phyloP scores from a whole-genome alignment of 2,888 invertebrate species.

The Mechanitis messenoides region DNA sequence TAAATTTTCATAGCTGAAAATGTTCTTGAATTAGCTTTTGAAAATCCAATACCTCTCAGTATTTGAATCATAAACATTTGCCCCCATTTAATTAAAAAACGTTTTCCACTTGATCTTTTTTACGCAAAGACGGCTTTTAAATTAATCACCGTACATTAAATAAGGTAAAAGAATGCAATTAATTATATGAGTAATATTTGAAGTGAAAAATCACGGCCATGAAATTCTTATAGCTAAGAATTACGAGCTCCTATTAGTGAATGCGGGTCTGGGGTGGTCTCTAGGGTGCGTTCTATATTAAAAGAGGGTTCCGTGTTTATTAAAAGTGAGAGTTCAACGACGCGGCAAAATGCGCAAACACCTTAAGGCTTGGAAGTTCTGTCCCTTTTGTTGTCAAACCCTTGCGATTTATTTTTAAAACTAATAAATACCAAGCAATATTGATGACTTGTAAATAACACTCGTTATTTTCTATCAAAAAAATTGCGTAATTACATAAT shows the following conservation, averaged over 20 bases:
- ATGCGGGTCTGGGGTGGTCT: slow-evolving; percentile 44
- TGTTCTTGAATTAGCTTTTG: neutral
- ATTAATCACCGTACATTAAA: slow-evolving; percentile 10
- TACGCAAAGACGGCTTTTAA: slow-evolving; percentile 1
- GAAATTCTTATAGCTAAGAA: slow-evolving; percentile 45
- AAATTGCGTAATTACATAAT: no score
- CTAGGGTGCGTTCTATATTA: slow-evolving; percentile 61
- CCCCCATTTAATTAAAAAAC: neutral
- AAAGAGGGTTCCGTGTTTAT: slow-evolving; percentile 43
- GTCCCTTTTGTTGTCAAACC: slow-evolving; percentile 11
- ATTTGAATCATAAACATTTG: neutral
- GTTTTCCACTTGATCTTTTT: neutral
- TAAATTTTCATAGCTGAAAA: no score
- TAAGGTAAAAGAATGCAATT: slow-evolving; percentile 48
- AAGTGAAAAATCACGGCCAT: slow-evolving; percentile 57
- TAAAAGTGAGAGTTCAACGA: slow-evolving; percentile 59
- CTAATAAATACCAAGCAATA: neutral
- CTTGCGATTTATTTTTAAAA: no score
- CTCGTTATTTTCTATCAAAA: no score
- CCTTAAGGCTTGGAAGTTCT: slow-evolving; percentile 43
- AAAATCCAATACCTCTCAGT: neutral
- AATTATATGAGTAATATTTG: slow-evolving; percentile 43
- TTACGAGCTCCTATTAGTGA: slow-evolving; percentile 47
- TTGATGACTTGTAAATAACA: no score
- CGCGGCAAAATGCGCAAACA: slow-evolving; percentile 46